Evolutionary conservation across 2,113 vertebrate genomes (phyloP).

Genomic region (Cryptotis parvus): DNA sequence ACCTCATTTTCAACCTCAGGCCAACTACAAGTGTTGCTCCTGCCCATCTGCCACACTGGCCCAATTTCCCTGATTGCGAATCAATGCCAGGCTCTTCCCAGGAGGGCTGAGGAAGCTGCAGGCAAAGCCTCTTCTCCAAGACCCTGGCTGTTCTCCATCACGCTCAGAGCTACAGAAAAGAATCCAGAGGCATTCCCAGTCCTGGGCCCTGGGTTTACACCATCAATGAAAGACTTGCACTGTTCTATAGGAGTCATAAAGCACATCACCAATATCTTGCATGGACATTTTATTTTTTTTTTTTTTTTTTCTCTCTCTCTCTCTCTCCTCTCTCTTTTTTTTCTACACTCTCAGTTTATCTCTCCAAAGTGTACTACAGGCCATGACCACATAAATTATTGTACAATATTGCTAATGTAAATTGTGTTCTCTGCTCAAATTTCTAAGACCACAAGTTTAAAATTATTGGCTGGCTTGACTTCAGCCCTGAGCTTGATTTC

Average conservation of each 20-base stretch:
- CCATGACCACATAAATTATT: not conserved
- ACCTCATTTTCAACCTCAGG: constrained; percentile 69
- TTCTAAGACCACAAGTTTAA: not conserved
- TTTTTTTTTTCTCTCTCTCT: too few species aligned
- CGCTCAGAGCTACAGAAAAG: not conserved
- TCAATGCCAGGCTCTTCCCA: constrained; percentile 53
- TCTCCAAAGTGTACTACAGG: not conserved
- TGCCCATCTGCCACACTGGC: constrained; percentile 75
- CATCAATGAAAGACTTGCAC: not conserved
- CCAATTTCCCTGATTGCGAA: constrained; percentile 60
- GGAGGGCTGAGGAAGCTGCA: constrained; percentile 46
- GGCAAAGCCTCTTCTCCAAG: not conserved
- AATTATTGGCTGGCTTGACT: not conserved
- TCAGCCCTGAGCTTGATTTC: not conserved
- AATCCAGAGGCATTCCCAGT: rapidly evolving
- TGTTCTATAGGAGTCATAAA: not conserved
- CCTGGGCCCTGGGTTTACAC: not conserved
- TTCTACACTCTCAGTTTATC: not conserved
- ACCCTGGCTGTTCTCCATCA: not conserved
- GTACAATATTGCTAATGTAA: not conserved
- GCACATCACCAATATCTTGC: not conserved
- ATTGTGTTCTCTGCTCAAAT: constrained; percentile 16
- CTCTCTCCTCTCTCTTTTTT: too few species aligned
- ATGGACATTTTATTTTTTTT: not conserved
- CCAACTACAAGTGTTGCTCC: constrained; percentile 65